phyloP scores from a whole-genome alignment of 1,140 invertebrate genomes.

The Papilio dardanus region DNA sequence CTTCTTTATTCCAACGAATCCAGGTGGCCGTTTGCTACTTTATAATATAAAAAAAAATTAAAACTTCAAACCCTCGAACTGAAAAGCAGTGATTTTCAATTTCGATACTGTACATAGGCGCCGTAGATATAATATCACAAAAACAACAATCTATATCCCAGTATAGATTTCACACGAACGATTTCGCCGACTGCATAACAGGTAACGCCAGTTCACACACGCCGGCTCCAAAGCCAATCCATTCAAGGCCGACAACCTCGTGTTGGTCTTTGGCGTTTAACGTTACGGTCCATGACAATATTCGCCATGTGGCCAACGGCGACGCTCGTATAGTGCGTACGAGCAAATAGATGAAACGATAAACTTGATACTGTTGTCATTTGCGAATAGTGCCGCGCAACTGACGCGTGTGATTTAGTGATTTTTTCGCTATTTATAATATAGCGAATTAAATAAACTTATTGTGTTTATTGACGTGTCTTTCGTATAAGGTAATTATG shows the following conservation, averaged over 20 bases:
- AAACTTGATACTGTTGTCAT: constrained; percentile 30
- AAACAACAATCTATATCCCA: background rate
- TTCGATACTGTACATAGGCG: too few species aligned
- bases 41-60: too few species aligned
- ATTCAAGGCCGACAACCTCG: constrained; percentile 66
- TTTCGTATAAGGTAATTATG: constrained; percentile 20
- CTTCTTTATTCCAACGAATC: too few species aligned
- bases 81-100: too few species aligned
- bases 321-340: constrained; percentile 52
- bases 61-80: too few species aligned
- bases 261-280: constrained; percentile 46
- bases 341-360: constrained; percentile 45
- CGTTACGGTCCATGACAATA: constrained; percentile 61
- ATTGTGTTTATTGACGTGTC: constrained; percentile 23
- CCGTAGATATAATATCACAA: constrained; percentile 1
- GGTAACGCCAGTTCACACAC: constrained; percentile 37
- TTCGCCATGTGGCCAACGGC: constrained; percentile 63
- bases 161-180: constrained; percentile 16
- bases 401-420: constrained; percentile 27
- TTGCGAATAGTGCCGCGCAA: constrained; percentile 5
- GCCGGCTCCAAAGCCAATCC: constrained; percentile 29
- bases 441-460: constrained; percentile 1
- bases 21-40: too few species aligned
- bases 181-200: constrained; percentile 39
- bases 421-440: constrained; percentile 13